Evolutionary conservation across 2,797 vertebrate genomes (phyloP).

Genomic region (Epinephelus coioides): DNA sequence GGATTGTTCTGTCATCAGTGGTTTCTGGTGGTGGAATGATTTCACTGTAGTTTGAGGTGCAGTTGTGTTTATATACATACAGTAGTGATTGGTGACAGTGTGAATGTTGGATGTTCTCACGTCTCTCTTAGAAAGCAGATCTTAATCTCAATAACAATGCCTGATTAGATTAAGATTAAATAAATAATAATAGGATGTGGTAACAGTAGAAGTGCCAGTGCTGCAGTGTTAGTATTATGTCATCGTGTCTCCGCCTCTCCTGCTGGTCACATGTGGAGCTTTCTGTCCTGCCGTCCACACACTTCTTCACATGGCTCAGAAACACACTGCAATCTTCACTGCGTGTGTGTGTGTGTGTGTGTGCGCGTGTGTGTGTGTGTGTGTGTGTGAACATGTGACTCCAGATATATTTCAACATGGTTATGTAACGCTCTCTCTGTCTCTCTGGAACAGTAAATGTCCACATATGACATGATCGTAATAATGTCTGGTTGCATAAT

Average conservation of each 20-base stretch:
- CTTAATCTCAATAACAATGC: too few relatives aligned
- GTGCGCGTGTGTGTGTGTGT: conserved; percentile 27
- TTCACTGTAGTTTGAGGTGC: too few relatives aligned
- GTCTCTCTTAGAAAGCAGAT: too few relatives aligned
- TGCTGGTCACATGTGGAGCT: conserved; percentile 54
- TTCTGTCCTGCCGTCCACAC: conserved; percentile 9
- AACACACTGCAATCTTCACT: conserved; percentile 39
- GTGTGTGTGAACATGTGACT: conserved; percentile 72
- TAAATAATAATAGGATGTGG: too few relatives aligned
- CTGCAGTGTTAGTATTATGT: conserved; percentile 17
- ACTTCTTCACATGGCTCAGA: conserved; percentile 47
- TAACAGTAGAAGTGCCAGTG: not conserved
- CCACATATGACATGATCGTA: conserved; percentile 19
- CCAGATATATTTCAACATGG: conserved; percentile 71
- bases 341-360: conserved; percentile 23
- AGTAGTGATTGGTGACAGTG: too few relatives aligned
- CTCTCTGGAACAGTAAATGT: conserved; percentile 28
- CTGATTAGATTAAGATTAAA: too few relatives aligned
- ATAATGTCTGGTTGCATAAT: conserved; percentile 39
- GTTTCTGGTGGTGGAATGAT: too few relatives aligned
- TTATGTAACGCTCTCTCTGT: conserved; percentile 65
- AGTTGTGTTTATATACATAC: too few relatives aligned
- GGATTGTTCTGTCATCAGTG: too few relatives aligned
- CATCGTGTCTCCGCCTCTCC: conserved; percentile 1
- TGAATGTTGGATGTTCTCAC: too few relatives aligned